Evolutionary conservation across 2,888 invertebrate genomes (phyloP), one percentile per base, ranked within the genome.

Genomic region (Dendrolimus pini): DNA sequence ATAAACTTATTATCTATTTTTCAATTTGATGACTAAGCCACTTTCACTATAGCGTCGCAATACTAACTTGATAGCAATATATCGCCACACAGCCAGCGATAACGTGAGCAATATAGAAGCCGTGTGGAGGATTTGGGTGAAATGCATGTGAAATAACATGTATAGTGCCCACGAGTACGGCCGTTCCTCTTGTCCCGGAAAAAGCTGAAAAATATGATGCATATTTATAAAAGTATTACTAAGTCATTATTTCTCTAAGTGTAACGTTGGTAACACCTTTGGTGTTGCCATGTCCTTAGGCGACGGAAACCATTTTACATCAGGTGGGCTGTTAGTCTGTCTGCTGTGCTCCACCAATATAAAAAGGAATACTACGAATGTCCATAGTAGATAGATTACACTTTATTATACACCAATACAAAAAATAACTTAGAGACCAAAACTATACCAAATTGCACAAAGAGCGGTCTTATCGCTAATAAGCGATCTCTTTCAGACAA

Each of bases 31-130:
- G 9, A 47, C 47, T 47, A 47, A 47, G 12, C 47, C 12, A 12
- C 12, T 47, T 12, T 10, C 9, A 47, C 9, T 7, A 12, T 47
- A 10, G 47, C 30, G 6, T 6, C 30, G 47, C 9, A 41, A 13
- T 60, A 87, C 93, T 92, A 80, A 95, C 95, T 94, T 95, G 82
- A 96, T 94, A 68, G 95, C 95, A 64, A 96, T 93, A 82, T 96
- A 96, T 62, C 98, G 93, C 95, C 97, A 97, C 62, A 97, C 94
- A 30, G 97, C 98, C 70, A 96, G 84, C 0, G 95, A 94, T 55
- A 95, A 89, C 0, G 95, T 96, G 64, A 96, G 91, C 76, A 95
- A 94, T 65, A 96, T 96, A 55, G 96, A 96, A n/a, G 95, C 94
- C 0, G 96, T 96, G 82, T 97, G 97, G 60, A 96, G 91, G 41